A percentile compares a stretch with the other conserved stretches of the same genome.
phyloP scores from a whole-genome alignment of 2,113 vertebrate species.

The Himantopus leucocephalus region DNA sequence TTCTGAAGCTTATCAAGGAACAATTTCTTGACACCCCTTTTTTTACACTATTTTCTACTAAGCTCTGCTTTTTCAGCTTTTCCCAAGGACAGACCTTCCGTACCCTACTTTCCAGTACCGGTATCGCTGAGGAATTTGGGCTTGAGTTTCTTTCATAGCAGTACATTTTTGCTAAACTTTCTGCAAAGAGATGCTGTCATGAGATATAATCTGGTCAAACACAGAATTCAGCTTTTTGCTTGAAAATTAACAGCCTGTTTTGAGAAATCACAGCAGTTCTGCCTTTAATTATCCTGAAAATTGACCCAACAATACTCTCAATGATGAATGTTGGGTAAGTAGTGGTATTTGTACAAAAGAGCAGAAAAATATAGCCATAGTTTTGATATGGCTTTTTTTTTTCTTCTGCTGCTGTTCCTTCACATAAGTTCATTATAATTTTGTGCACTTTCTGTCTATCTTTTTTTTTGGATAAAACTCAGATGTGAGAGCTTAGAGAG shows the following conservation, averaged over 20 bases:
- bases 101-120: neutral
- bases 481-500: neutral
- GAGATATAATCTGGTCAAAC: neutral
- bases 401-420: neutral
- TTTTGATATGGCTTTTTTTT: neutral
- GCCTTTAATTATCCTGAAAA: neutral
- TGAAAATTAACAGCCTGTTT: neutral
- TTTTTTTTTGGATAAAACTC: neutral
- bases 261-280: neutral
- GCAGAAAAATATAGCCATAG: neutral
- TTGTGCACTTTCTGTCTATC: neutral
- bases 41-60: neutral
- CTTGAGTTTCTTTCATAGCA: neutral
- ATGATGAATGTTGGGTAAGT: neutral
- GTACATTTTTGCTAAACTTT: neutral
- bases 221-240: neutral
- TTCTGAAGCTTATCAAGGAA: neutral
- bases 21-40: accelerated
- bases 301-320: neutral
- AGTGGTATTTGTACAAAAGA: neutral
- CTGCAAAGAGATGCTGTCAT: neutral
- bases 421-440: neutral
- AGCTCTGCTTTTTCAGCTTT: neutral
- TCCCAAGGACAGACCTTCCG: neutral
- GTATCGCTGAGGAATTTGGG: neutral